Evolutionary conservation across 1,140 invertebrate species (phyloP).

Genomic region (Bombus sylvicola): DNA sequence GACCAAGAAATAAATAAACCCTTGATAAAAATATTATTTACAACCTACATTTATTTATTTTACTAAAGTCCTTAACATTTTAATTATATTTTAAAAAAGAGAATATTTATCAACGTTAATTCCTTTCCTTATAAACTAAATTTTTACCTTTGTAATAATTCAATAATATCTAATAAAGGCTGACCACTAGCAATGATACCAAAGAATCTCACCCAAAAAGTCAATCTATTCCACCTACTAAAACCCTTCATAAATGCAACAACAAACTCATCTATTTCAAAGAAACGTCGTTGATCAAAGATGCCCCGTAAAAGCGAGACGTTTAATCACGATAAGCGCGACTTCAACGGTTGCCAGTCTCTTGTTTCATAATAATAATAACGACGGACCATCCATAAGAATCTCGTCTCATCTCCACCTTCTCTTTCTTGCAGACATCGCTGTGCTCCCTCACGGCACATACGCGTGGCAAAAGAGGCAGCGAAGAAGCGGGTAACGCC

Average conservation of each 20-base stretch:
- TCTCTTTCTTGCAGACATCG: background rate
- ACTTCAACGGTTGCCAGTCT: background rate
- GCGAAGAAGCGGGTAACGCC: slow-evolving; percentile 40
- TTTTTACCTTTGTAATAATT: background rate
- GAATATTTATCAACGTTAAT: background rate
- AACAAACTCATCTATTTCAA: slow-evolving; percentile 10
- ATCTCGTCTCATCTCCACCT: background rate
- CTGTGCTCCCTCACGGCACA: background rate
- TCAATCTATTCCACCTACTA: background rate
- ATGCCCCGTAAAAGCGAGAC: slow-evolving; percentile 13
- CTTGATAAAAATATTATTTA: background rate
- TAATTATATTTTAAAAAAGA: background rate
- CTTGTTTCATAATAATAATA: slow-evolving; percentile 25
- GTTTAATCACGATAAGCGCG: slow-evolving; percentile 53
- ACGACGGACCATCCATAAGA: background rate
- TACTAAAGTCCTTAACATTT: background rate
- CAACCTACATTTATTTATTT: background rate
- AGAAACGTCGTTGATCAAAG: slow-evolving; percentile 49
- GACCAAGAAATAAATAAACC: no score
- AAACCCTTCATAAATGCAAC: slow-evolving; percentile 15
- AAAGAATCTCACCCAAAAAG: background rate
- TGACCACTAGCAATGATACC: no score
- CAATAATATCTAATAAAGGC: background rate
- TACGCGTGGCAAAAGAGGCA: slow-evolving; percentile 37
- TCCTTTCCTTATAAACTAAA: background rate